These are phyloP conservation scores for Pseudomugil tenellus DNA, from an alignment of 2,797 vertebrate genomes.

Conservation along the genomic window DNA sequence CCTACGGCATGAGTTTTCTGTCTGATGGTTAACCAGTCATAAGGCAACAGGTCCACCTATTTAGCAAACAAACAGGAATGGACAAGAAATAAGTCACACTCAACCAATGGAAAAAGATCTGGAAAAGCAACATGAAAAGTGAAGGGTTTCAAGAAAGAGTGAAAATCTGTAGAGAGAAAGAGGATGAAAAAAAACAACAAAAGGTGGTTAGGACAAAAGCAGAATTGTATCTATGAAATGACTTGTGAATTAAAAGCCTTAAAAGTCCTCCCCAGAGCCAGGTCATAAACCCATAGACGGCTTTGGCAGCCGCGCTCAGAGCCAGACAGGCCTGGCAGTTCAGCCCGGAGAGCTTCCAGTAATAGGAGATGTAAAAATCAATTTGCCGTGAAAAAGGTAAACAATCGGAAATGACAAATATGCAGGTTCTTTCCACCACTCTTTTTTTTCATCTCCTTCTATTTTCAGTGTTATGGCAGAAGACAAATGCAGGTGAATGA, in stretches of 20 bases:
- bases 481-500: slow-evolving; percentile 71
- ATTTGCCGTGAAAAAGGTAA: slow-evolving; percentile 87
- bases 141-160: slow-evolving; percentile 46
- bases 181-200: slow-evolving; percentile 73
- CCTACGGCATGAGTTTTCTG: slow-evolving; percentile 39
- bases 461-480: slow-evolving; percentile 77
- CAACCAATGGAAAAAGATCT: slow-evolving; percentile 45
- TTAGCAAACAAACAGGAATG: slow-evolving; percentile 63
- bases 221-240: slow-evolving; percentile 85
- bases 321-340: slow-evolving; percentile 76
- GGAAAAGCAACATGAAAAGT: slow-evolving; percentile 52
- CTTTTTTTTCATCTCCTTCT: slow-evolving; percentile 60
- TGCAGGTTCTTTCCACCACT: slow-evolving; percentile 76
- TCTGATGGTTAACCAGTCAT: slow-evolving; percentile 45
- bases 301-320: slow-evolving; percentile 76
- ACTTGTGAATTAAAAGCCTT: slow-evolving; percentile 84
- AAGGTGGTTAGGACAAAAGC: slow-evolving; percentile 85
- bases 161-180: slow-evolving; percentile 43
- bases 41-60: slow-evolving; percentile 69
- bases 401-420: slow-evolving; percentile 88
- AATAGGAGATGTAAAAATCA: slow-evolving; percentile 88
- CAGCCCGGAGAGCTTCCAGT: slow-evolving; percentile 82
- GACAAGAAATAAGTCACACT: slow-evolving; percentile 48
- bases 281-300: slow-evolving; percentile 82
- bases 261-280: slow-evolving; percentile 84